These are phyloP conservation scores for Ennomos quercinarius DNA, from an alignment of 2,888 invertebrate species.

Conservation along the genomic window DNA sequence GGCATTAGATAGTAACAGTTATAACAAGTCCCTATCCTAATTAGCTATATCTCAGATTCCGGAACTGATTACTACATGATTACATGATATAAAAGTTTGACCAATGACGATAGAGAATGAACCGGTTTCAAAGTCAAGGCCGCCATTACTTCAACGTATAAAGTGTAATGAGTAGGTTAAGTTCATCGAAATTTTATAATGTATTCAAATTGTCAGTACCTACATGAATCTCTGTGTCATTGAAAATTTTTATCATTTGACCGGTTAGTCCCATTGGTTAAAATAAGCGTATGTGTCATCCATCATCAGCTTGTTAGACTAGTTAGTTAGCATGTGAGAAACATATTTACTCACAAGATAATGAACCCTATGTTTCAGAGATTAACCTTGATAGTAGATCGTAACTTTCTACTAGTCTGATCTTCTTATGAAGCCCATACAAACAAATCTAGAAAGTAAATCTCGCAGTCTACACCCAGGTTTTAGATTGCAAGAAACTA, in stretches of 20 bases:
- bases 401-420: no score
- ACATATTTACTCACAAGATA: no score
- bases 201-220: not conserved
- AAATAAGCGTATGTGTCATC: no score
- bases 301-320: no score
- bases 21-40: conserved; percentile 18
- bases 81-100: conserved; percentile 25
- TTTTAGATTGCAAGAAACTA: no score
- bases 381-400: no score
- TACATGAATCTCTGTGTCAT: not conserved
- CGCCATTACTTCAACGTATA: conserved; percentile 8
- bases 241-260: not conserved
- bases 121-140: conserved; percentile 32
- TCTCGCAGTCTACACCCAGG: no score
- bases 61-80: conserved; percentile 20
- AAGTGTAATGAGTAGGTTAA: conserved; percentile 14
- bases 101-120: conserved; percentile 23
- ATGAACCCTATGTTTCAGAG: no score
- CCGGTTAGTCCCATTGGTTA: no score
- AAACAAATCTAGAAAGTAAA: no score
- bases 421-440: no score
- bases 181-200: not conserved
- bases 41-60: conserved; percentile 5
- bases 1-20: conserved; percentile 11
- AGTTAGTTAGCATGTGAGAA: no score